A percentile compares a stretch with the other conserved stretches of the same genome.
These are phyloP conservation scores for Acronicta psi DNA, from an alignment of 2,888 invertebrate genomes.

Conservation along the genomic window DNA sequence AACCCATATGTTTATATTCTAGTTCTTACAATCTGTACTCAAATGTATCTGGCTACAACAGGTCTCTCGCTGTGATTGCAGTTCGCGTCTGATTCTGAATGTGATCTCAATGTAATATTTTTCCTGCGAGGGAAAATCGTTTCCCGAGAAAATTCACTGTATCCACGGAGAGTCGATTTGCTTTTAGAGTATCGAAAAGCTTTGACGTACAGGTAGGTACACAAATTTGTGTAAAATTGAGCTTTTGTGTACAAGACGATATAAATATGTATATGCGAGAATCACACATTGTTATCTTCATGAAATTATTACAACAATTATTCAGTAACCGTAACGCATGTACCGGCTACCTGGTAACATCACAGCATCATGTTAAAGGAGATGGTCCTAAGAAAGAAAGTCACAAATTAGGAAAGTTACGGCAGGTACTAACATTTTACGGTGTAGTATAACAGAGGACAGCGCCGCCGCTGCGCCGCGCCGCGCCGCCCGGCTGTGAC, in stretches of 20 bases:
- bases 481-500: constrained; percentile 1
- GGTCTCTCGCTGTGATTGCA: constrained; percentile 24
- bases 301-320: too few species aligned
- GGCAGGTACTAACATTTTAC: constrained; percentile 25
- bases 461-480: too few species aligned
- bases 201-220: not conserved
- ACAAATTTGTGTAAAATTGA: not conserved
- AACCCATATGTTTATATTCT: not conserved
- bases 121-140: constrained; percentile 23
- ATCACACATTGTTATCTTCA: too few species aligned
- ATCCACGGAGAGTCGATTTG: constrained; percentile 17
- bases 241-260: too few species aligned
- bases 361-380: too few species aligned
- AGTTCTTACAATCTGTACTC: not conserved
- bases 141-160: constrained; percentile 18
- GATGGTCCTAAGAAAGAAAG: too few species aligned
- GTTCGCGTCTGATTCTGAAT: constrained; percentile 26
- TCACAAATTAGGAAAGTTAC: constrained; percentile 9
- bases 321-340: too few species aligned
- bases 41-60: constrained; percentile 7
- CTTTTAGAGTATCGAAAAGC: constrained; percentile 10
- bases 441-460: constrained; percentile 20
- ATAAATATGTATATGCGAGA: too few species aligned
- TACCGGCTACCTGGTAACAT: too few species aligned
- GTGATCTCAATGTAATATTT: constrained; percentile 39